Evolutionary conservation across 2,797 vertebrate species (phyloP), one percentile per base, ranked within the genome.

Genomic region (Dicrostonyx torquatus): DNA sequence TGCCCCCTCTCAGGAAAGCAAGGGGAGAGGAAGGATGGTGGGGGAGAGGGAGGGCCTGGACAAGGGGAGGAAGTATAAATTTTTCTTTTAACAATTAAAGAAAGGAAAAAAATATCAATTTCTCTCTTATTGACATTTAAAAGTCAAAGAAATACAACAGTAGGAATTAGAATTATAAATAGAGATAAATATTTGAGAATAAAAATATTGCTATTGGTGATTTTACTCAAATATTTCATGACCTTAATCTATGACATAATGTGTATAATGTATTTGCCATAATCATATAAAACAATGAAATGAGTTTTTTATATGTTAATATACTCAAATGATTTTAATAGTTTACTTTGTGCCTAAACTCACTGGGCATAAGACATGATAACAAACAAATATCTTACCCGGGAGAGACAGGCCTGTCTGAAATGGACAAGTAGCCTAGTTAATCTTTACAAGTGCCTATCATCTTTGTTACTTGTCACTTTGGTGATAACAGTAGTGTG

Each of bases 381-480:
- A 13, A 6, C 29, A 89, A 91, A 17, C 4, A 89, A 77, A 79
- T 0, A n/a, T 6, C n/a, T 93, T 79, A 34, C 3, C 3, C 24
- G 48, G 18, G 31, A 6, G 66, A 7, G 34, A 96, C 58, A 53
- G 37, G 45, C 62, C 34, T 53, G 86, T 50, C 68, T 87, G 72
- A 96, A 96, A 95, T 55, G 55, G 10, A 75, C 34, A 58, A 93
- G 40, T 87, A 17, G 64, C 22, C 1, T 6, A 85, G 29, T n/a
- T 64, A 84, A 80, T 60, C 43, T 87, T 3, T 93, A 93, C 34
- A 58, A 93, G 80, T 89, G 26, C 10, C 34, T 26, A 83, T 89
- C 83, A 92, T 89, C 40, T 91, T 70, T 62, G 31, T 50, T 89
- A 93, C 24, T 87, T 96, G 91, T 94, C 90, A 96, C 66, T 66